These are phyloP conservation scores for Carabus problematicus DNA, from an alignment of 2,888 invertebrate genomes.

Conservation along the genomic window DNA sequence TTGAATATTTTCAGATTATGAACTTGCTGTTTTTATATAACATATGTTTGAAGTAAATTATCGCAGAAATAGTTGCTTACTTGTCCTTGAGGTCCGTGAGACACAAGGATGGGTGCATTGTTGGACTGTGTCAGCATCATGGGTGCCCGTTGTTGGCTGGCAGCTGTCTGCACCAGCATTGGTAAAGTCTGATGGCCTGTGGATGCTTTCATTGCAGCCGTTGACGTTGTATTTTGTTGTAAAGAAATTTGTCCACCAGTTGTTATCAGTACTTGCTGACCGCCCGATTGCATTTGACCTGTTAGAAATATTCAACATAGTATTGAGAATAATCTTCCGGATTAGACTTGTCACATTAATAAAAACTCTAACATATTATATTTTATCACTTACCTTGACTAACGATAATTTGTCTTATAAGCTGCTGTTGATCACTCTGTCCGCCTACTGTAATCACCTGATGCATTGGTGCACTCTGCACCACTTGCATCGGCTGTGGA, in stretches of 20 bases:
- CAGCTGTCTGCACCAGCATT: slow-evolving; percentile 56
- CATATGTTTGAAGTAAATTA: too few relatives aligned
- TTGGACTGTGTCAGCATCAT: slow-evolving; percentile 56
- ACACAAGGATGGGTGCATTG: slow-evolving; percentile 54
- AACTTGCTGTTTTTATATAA: too few relatives aligned
- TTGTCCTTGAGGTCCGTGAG: slow-evolving; percentile 50
- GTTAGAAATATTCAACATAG: background rate
- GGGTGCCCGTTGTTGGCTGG: slow-evolving; percentile 48
- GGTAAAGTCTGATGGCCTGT: slow-evolving; percentile 51
- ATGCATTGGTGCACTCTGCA: slow-evolving; percentile 30
- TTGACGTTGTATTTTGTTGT: slow-evolving; percentile 44
- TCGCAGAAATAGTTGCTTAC: background rate
- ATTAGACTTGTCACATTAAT: slow-evolving; percentile 53
- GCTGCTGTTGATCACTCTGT: slow-evolving; percentile 48
- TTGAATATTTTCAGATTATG: too few relatives aligned
- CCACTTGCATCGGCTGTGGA: slow-evolving; percentile 48
- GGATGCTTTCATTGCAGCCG: slow-evolving; percentile 50
- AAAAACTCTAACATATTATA: slow-evolving; percentile 54
- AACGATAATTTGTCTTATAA: slow-evolving; percentile 62
- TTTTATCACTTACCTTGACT: slow-evolving; percentile 50
- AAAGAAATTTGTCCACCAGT: slow-evolving; percentile 53
- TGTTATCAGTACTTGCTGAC: slow-evolving; percentile 45
- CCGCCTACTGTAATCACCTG: slow-evolving; percentile 25
- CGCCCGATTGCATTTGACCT: slow-evolving; percentile 39
- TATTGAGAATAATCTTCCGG: slow-evolving; percentile 36